Percentiles rank a stretch among this genome's conserved stretches.
Conservation (phyloP, 2,888 invertebrate genomes). For the Podabrus alpinus region DNA sequence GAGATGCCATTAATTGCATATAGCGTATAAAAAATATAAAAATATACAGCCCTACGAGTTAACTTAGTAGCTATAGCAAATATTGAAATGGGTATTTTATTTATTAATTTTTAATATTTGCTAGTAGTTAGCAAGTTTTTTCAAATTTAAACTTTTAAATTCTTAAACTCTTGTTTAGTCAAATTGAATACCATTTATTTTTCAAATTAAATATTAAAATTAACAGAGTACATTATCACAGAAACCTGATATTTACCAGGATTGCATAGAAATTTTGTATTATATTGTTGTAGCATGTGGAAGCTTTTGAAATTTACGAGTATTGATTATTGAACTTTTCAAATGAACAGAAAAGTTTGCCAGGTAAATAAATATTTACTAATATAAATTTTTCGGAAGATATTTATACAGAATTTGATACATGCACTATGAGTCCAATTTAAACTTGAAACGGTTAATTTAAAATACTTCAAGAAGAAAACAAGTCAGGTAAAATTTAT, state of each 20-base stretch:
- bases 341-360: not conserved
- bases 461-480: not conserved
- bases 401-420: not conserved
- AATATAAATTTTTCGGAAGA: not conserved
- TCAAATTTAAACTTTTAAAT: not conserved
- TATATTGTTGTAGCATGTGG: not conserved
- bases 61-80: no score
- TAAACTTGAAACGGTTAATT: not conserved
- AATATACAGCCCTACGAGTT: no score
- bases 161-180: not conserved
- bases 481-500: not conserved
- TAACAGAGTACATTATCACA: not conserved
- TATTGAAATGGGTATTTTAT: no score
- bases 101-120: no score
- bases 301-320: constrained; percentile 1
- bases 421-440: not conserved
- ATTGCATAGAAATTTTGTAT: not conserved
- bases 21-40: no score
- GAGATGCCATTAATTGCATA: not conserved
- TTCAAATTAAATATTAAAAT: not conserved
- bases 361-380: not conserved
- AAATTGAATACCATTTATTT: not conserved
- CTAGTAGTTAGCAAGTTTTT: no score
- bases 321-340: constrained; percentile 1
- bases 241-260: not conserved